phyloP scores from a whole-genome alignment of 2,888 invertebrate species.

The Aphodius granarius region DNA sequence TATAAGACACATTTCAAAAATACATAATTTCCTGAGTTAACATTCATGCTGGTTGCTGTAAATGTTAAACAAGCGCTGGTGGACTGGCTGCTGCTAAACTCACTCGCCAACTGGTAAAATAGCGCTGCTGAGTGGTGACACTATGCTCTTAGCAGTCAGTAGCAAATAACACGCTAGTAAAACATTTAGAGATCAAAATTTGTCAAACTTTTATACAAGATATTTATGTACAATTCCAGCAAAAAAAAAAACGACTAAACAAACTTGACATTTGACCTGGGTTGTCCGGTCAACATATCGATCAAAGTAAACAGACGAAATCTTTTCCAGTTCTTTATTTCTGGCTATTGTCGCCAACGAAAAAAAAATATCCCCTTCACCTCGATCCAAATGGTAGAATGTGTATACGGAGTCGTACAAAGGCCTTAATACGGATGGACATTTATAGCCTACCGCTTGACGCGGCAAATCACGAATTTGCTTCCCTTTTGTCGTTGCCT shows the following conservation, averaged over 20 bases:
- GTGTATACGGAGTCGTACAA: conserved; percentile 28
- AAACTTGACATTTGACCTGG: not conserved
- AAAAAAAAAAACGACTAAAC: not conserved
- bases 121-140: too few species aligned
- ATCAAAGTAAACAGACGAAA: conserved; percentile 10
- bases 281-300: not conserved
- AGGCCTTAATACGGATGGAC: conserved; percentile 47
- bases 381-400: conserved; percentile 23
- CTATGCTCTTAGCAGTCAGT: too few species aligned
- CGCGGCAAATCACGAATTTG: conserved; percentile 51
- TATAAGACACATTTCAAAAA: too few species aligned
- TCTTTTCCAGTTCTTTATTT: conserved; percentile 24
- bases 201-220: too few species aligned
- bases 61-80: too few species aligned
- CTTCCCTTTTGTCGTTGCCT: conserved; percentile 46
- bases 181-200: too few species aligned
- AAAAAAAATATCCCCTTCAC: conserved; percentile 14
- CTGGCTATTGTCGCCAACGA: conserved; percentile 2
- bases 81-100: too few species aligned
- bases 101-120: too few species aligned
- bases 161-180: too few species aligned
- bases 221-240: too few species aligned
- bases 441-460: conserved; percentile 48
- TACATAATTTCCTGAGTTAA: too few species aligned
- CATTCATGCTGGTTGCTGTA: too few species aligned